Evolutionary conservation across 2,113 vertebrate genomes (phyloP).

Genomic region (Uria aalge): DNA sequence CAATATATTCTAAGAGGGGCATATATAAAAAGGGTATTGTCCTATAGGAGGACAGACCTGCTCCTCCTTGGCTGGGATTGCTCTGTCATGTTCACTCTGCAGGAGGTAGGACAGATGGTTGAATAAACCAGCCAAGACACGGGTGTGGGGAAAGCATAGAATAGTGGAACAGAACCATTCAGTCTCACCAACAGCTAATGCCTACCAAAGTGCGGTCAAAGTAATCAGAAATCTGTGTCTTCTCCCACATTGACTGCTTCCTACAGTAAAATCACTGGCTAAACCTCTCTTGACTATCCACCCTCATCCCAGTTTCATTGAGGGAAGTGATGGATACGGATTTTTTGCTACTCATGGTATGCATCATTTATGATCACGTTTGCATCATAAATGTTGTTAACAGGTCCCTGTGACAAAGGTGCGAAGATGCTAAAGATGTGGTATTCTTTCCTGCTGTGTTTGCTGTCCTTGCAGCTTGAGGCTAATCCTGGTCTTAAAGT

Average conservation of each 20-base stretch:
- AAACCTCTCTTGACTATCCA: neutral
- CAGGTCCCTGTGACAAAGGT: neutral
- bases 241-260: neutral
- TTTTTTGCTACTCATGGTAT: neutral
- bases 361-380: neutral
- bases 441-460: slow-evolving; percentile 52
- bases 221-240: neutral
- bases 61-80: neutral
- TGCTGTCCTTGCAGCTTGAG: neutral
- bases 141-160: neutral
- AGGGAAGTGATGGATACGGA: neutral
- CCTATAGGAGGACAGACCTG: neutral
- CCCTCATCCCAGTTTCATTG: neutral
- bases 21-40: neutral
- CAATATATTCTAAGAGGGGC: neutral
- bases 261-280: neutral
- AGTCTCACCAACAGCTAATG: neutral
- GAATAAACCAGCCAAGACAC: neutral
- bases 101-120: neutral
- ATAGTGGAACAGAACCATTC: neutral
- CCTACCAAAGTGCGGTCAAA: neutral
- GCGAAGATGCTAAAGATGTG: slow-evolving; percentile 13
- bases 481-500: slow-evolving; percentile 52
- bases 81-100: neutral
- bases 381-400: slow-evolving; percentile 9